phyloP scores from a whole-genome alignment of 1,140 invertebrate species.

The Pseudomyrmex gracilis region DNA sequence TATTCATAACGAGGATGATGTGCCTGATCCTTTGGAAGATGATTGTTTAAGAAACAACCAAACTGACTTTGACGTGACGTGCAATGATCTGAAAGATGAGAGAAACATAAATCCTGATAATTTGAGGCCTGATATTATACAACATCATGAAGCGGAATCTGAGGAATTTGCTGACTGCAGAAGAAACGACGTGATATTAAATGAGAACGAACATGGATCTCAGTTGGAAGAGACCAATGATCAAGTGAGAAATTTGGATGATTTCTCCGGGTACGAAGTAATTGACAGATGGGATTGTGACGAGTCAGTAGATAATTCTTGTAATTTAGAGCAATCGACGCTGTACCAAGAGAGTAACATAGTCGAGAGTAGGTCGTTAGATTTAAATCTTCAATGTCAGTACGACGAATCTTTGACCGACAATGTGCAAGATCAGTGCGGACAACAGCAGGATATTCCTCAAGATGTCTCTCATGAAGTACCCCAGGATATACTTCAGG shows the following conservation, averaged over 20 bases:
- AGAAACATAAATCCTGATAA: slow-evolving; percentile 76
- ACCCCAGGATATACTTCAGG: neutral
- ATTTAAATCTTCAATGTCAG: slow-evolving; percentile 13
- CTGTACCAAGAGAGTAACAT: slow-evolving; percentile 24
- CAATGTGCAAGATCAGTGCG: neutral
- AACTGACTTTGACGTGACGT: slow-evolving; percentile 75
- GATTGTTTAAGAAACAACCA: slow-evolving; percentile 56
- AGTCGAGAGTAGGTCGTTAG: slow-evolving; percentile 6
- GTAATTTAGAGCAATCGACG: slow-evolving; percentile 45
- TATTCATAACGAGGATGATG: slow-evolving; percentile 76
- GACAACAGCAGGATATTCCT: slow-evolving; percentile 14
- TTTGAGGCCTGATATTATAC: slow-evolving; percentile 24
- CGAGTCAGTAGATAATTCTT: neutral
- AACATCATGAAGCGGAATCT: neutral
- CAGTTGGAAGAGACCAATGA: neutral
- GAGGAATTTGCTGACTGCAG: slow-evolving; percentile 5
- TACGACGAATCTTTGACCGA: neutral
- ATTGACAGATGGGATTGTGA: neutral
- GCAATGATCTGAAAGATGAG: slow-evolving; percentile 79
- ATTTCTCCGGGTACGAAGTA: neutral
- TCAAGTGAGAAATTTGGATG: slow-evolving; percentile 22
- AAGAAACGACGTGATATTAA: slow-evolving; percentile 5
- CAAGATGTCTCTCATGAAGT: no score
- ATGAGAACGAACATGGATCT: slow-evolving; percentile 11
- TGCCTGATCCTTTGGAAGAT: slow-evolving; percentile 32